These are phyloP conservation scores for Pterophyllum scalare DNA, from an alignment of 2,113 vertebrate genomes.

Conservation along the genomic window DNA sequence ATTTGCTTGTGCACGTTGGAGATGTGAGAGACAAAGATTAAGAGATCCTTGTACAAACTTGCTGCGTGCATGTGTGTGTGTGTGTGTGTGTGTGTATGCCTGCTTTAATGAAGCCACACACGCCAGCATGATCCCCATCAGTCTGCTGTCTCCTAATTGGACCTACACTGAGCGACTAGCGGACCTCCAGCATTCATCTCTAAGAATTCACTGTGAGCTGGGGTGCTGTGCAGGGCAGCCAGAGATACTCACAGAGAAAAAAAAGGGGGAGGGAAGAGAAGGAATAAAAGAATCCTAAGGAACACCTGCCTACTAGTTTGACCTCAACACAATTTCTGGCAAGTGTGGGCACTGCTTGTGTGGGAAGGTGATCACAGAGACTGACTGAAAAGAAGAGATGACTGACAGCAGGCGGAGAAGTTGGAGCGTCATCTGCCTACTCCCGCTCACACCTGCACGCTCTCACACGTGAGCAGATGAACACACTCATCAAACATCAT, in stretches of 20 bases:
- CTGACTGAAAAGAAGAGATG: slow-evolving; percentile 22
- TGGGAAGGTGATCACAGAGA: slow-evolving; percentile 41
- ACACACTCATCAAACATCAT: slow-evolving; percentile 53
- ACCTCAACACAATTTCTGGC: slow-evolving; percentile 60
- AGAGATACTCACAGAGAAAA: not conserved
- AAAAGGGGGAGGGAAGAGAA: not conserved
- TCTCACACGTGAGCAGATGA: not conserved
- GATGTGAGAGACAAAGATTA: slow-evolving; percentile 29
- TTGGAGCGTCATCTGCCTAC: not conserved
- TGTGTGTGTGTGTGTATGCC: slow-evolving; percentile 15
- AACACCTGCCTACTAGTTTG: slow-evolving; percentile 39
- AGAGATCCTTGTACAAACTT: slow-evolving; percentile 16
- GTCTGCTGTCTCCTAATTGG: slow-evolving; percentile 73
- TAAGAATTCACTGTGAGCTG: slow-evolving; percentile 34
- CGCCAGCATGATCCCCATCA: slow-evolving; percentile 58
- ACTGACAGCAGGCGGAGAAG: slow-evolving; percentile 39
- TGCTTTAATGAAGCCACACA: slow-evolving; percentile 62
- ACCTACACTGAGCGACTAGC: slow-evolving; percentile 55
- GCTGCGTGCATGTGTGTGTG: not conserved
- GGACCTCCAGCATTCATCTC: slow-evolving; percentile 63
- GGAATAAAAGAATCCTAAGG: not conserved
- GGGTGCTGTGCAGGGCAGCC: not conserved
- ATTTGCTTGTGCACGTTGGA: slow-evolving; percentile 12
- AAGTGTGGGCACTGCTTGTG: slow-evolving; percentile 6
- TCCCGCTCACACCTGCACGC: not conserved